Evolutionary conservation across 92 coral and sea anemone genomes (phyloP).

Genomic region (Chrysogorgia sp.): DNA sequence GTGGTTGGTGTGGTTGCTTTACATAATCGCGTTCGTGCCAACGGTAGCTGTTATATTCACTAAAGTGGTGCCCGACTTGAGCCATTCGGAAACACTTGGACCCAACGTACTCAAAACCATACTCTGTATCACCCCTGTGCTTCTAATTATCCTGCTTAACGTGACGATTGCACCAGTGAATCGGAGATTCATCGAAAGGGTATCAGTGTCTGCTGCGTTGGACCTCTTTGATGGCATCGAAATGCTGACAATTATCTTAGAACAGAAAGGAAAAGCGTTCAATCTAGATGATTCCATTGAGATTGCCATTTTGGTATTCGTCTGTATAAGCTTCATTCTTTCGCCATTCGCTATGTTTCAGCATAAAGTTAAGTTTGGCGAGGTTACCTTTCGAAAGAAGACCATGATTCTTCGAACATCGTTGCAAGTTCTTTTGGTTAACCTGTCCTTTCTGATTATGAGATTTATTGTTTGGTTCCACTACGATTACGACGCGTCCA

Average conservation of each 20-base stretch:
- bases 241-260: constrained; percentile 32
- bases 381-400: constrained; percentile 14
- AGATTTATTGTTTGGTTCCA: constrained; percentile 48
- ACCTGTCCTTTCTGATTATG: constrained; percentile 52
- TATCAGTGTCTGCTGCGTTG: constrained; percentile 5
- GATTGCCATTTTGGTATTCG: constrained; percentile 19
- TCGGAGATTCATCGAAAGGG: constrained; percentile 40
- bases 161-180: constrained; percentile 46
- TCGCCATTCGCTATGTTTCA: constrained; percentile 52
- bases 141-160: constrained; percentile 61
- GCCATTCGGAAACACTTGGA: constrained; percentile 35
- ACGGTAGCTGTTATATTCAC: constrained; percentile 33
- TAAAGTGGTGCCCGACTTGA: constrained; percentile 49
- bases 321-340: constrained; percentile 27
- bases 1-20: constrained; percentile 49
- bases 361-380: constrained; percentile 33
- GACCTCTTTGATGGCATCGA: constrained; percentile 37
- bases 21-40: constrained; percentile 26
- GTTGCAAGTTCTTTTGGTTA: constrained; percentile 28
- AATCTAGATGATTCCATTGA: constrained; percentile 24
- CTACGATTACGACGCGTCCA: constrained; percentile 56
- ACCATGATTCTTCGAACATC: background rate
- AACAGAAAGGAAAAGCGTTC: constrained; percentile 28
- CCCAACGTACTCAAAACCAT: constrained; percentile 68
- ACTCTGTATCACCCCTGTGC: constrained; percentile 66